phyloP scores from a whole-genome alignment of 2,797 vertebrate genomes.

The Oreonectes daqikongensis region DNA sequence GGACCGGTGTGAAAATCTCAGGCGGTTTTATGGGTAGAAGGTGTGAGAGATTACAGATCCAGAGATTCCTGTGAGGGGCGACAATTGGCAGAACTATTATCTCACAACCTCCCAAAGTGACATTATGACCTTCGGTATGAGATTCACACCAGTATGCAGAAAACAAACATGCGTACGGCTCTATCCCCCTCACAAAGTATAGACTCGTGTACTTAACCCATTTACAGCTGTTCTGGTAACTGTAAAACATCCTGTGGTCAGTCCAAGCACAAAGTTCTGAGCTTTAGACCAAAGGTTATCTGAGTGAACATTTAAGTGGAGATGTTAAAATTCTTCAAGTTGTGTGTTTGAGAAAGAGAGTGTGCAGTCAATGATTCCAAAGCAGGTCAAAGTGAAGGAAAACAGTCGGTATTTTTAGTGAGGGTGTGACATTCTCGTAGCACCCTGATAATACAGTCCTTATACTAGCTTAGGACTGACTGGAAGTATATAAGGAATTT shows the following conservation, averaged over 20 bases:
- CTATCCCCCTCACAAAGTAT: slow-evolving; percentile 66
- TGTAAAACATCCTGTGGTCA: slow-evolving; percentile 10
- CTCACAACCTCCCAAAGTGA: slow-evolving; percentile 73
- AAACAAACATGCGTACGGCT: slow-evolving; percentile 80
- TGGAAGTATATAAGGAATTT: slow-evolving; percentile 72
- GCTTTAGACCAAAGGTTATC: background rate
- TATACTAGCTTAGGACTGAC: slow-evolving; percentile 65
- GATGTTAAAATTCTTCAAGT: background rate
- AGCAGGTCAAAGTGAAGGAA: slow-evolving; percentile 61
- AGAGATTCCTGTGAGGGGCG: slow-evolving; percentile 79
- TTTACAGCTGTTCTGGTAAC: slow-evolving; percentile 7
- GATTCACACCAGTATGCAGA: slow-evolving; percentile 81
- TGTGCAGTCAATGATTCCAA: slow-evolving; percentile 43
- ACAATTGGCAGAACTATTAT: slow-evolving; percentile 73
- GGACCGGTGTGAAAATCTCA: slow-evolving; percentile 82
- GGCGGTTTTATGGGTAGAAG: slow-evolving; percentile 77
- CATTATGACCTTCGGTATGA: slow-evolving; percentile 82
- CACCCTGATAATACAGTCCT: slow-evolving; percentile 62
- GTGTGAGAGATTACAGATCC: slow-evolving; percentile 80
- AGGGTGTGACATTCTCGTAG: slow-evolving; percentile 71
- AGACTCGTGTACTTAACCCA: slow-evolving; percentile 64
- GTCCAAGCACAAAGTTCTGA: background rate
- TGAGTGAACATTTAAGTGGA: slow-evolving; percentile 1
- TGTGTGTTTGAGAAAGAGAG: slow-evolving; percentile 12
- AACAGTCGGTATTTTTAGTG: slow-evolving; percentile 66